Evolutionary conservation across 2,888 invertebrate species (phyloP).

Genomic region (Acronicta alni): DNA sequence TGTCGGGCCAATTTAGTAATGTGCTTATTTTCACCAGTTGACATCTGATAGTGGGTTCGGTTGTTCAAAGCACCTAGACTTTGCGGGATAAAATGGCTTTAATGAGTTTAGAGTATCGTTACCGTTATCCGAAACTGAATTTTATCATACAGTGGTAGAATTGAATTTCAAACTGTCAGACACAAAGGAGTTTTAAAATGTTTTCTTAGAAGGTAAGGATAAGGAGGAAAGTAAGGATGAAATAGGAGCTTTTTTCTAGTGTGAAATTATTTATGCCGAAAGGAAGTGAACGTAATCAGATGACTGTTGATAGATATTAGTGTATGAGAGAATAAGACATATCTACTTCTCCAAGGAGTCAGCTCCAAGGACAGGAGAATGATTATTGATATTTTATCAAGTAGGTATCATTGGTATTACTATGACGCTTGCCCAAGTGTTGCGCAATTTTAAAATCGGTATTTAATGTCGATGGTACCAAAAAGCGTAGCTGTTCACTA

Average conservation of each 20-base stretch:
- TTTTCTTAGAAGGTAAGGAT: slow-evolving; percentile 15
- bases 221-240: slow-evolving; percentile 16
- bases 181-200: slow-evolving; percentile 27
- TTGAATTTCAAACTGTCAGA: slow-evolving; percentile 3
- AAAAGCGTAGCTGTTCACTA: no score
- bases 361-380: no score
- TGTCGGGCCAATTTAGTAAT: slow-evolving; percentile 69
- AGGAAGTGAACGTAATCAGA: no score
- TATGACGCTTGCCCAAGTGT: no score
- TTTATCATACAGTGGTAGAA: slow-evolving; percentile 2
- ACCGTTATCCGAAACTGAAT: slow-evolving; percentile 11
- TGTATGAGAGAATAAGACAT: no score
- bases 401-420: no score
- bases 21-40: slow-evolving; percentile 70
- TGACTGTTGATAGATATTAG: no score
- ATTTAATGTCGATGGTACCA: no score
- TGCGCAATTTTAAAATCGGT: no score
- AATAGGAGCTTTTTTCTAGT: slow-evolving; percentile 16
- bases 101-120: slow-evolving; percentile 41
- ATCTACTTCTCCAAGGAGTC: no score
- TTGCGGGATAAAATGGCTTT: slow-evolving; percentile 39
- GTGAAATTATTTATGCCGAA: slow-evolving; percentile 29
- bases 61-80: slow-evolving; percentile 36
- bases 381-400: no score
- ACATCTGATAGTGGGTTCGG: slow-evolving; percentile 65